Base-by-base conservation (phyloP, 1,140 invertebrate genomes). In the Diachasma alloeum region DNA sequence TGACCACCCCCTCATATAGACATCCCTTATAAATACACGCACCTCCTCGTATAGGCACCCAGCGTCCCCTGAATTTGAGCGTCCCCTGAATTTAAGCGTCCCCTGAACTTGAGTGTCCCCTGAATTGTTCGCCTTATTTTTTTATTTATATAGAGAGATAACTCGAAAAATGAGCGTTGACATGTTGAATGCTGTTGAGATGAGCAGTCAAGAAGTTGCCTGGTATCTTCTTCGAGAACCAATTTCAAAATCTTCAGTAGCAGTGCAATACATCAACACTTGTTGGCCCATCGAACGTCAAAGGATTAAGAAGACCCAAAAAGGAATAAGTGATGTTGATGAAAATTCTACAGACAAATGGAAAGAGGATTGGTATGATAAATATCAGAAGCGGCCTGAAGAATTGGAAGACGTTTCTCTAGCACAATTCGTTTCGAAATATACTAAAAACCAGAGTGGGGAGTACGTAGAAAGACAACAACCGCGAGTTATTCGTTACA, bases 231-330 rank as follows among this genome's bases (percentile, higher is more conserved):
- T 56, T 17, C 0, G 17, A 8, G 6, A 59, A 66, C 39, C 11
- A 73, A 73, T 17, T 37, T 48, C 15, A 46, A 77, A 37, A 19
- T 69, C 15, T 53, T 56, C 53, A 8, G 10, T 4, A 17, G 53
- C 1, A 4, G 17, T 56, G 0, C 15, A 9, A 56, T 4, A 2
- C 0, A 56, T 56, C 19, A 8, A 15, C 0, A 56, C 87, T 24
- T 79, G 83, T 6, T 85, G 83, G 82, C 84, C 85, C 78, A 88
- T 79, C n/a, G n/a, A n/a, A n/a, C n/a, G n/a, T n/a, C n/a, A n/a
- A n/a, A n/a, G n/a, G n/a, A n/a, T n/a, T n/a, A 81, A 86, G 81
- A 53, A 78, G 80, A 83, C 78, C 80, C 78, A 10, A 6, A 67
- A 6, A 80, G 80, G 70, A 72, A 22, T 83, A 31, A 13, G 59